These are phyloP conservation scores for Diadophis punctatus DNA, from an alignment of 2,113 vertebrate genomes.

Conservation along the genomic window DNA sequence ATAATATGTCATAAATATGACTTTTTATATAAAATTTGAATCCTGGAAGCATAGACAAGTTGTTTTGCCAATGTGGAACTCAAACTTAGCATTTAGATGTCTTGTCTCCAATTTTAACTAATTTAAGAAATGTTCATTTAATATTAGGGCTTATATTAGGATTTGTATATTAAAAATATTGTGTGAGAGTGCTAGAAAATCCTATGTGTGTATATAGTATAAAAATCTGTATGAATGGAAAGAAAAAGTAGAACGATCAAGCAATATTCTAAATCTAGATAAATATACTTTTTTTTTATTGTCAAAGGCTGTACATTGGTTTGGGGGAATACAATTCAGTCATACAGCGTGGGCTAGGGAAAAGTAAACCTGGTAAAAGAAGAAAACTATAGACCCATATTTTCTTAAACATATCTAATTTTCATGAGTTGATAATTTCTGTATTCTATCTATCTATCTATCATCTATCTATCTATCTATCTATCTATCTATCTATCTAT, in stretches of 20 bases:
- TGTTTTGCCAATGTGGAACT: neutral
- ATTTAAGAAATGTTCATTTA: neutral
- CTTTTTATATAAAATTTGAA: neutral
- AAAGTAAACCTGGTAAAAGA: neutral
- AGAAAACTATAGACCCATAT: neutral
- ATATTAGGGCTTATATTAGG: neutral
- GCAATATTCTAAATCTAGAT: neutral
- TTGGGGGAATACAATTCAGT: neutral
- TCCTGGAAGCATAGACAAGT: neutral
- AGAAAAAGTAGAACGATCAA: neutral
- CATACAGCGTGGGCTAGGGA: neutral
- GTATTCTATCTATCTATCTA: neutral
- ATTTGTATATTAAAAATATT: neutral
- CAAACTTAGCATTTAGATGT: neutral
- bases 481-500: no score
- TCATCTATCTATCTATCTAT: no score
- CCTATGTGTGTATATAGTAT: neutral
- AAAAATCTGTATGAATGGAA: neutral
- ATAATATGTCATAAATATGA: neutral
- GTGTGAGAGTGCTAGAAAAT: neutral
- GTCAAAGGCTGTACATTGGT: neutral
- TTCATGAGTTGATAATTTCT: neutral
- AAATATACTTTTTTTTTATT: neutral
- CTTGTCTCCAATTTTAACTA: neutral
- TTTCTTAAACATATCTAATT: neutral